These are phyloP conservation scores for Athetis lepigone DNA, from an alignment of 2,888 invertebrate species.

Conservation along the genomic window DNA sequence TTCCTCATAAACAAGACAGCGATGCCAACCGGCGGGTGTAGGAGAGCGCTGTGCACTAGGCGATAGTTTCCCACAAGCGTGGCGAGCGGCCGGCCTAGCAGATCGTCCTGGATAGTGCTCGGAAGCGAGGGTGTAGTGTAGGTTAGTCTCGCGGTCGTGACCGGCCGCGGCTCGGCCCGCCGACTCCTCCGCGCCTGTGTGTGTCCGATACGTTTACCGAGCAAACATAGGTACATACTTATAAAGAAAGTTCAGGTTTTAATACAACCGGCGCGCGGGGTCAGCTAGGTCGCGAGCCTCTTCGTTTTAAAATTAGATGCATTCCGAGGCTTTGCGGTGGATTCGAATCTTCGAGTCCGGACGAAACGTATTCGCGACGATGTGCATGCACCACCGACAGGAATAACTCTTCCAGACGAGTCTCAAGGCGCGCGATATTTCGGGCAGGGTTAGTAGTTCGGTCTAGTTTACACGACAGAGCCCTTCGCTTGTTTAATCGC, in stretches of 20 bases:
- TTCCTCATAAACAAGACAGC: slow-evolving; percentile 71
- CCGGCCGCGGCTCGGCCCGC: slow-evolving; percentile 81
- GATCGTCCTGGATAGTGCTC: slow-evolving; percentile 87
- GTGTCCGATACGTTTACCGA: slow-evolving; percentile 87
- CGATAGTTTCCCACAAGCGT: slow-evolving; percentile 88
- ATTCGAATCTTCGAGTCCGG: slow-evolving; percentile 75
- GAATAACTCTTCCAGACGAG: slow-evolving; percentile 85
- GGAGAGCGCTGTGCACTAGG: slow-evolving; percentile 70
- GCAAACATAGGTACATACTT: slow-evolving; percentile 89
- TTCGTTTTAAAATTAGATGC: slow-evolving; percentile 90
- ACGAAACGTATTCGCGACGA: slow-evolving; percentile 81
- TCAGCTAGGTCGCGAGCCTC: slow-evolving; percentile 89
- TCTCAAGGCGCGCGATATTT: slow-evolving; percentile 83
- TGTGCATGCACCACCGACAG: slow-evolving; percentile 76
- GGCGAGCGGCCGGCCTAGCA: slow-evolving; percentile 66
- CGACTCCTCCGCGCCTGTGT: slow-evolving; percentile 80
- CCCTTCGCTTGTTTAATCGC: slow-evolving; percentile 74
- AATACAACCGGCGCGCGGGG: slow-evolving; percentile 87
- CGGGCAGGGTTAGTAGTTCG: slow-evolving; percentile 87
- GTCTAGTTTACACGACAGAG: slow-evolving; percentile 76
- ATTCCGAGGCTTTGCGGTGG: slow-evolving; percentile 86
- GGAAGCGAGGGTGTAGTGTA: slow-evolving; percentile 78
- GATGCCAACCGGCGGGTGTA: slow-evolving; percentile 67
- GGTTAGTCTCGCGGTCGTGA: slow-evolving; percentile 85
- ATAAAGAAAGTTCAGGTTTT: slow-evolving; percentile 91